Conservation (phyloP, 2,888 invertebrate species). For the Eledona agricola region DNA sequence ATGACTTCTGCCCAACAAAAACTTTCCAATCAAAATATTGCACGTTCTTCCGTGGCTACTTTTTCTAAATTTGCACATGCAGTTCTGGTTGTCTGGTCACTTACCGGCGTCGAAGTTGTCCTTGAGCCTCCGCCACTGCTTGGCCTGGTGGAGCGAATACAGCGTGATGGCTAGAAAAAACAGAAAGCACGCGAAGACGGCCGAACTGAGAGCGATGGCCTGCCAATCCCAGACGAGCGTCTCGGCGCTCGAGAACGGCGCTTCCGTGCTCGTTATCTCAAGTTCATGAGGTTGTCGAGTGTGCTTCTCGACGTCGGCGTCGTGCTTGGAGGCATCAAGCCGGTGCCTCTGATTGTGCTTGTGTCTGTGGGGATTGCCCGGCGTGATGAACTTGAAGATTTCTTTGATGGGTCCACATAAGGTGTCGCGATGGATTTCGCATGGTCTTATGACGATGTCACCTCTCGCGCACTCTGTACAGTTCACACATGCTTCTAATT, state of each 20-base stretch:
- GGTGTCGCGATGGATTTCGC: constrained; percentile 79
- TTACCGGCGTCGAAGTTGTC: constrained; percentile 80
- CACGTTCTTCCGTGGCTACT: too few species aligned
- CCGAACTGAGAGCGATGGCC: constrained; percentile 75
- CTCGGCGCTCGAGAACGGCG: constrained; percentile 63
- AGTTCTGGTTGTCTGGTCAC: constrained; percentile 46
- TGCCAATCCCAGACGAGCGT: constrained; percentile 76
- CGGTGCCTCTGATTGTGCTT: constrained; percentile 49
- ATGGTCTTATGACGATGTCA: constrained; percentile 74
- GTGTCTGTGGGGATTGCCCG: constrained; percentile 37
- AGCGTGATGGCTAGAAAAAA: constrained; percentile 82
- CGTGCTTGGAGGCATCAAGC: constrained; percentile 39
- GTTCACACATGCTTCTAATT: constrained; percentile 71
- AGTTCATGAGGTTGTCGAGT: constrained; percentile 37
- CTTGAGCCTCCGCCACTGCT: constrained; percentile 82
- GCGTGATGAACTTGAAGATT: constrained; percentile 54
- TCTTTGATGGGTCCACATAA: constrained; percentile 74
- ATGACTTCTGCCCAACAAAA: too few species aligned
- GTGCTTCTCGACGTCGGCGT: constrained; percentile 39
- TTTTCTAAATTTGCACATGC: too few species aligned
- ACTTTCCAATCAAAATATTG: too few species aligned
- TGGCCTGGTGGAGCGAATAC: constrained; percentile 79
- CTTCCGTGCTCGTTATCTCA: constrained; percentile 59
- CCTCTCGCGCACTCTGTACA: constrained; percentile 75
- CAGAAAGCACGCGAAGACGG: constrained; percentile 78